phyloP scores from a whole-genome alignment of 1,140 invertebrate genomes.

The Trichogramma pretiosum region DNA sequence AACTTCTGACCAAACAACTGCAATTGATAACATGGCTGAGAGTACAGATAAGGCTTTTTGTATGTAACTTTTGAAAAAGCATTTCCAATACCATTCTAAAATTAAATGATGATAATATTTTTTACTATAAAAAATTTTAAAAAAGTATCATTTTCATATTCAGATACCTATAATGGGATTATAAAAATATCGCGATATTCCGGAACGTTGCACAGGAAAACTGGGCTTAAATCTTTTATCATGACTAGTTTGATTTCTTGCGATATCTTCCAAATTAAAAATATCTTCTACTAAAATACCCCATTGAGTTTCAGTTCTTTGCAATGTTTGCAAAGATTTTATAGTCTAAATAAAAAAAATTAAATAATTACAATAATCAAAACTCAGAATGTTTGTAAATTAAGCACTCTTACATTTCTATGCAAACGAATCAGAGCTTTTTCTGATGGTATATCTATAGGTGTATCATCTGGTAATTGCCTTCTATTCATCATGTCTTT shows the following conservation, averaged over 20 bases:
- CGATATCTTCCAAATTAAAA: conserved; percentile 79
- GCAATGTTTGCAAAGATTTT: conserved; percentile 77
- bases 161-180: conserved; percentile 58
- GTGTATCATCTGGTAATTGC: conserved; percentile 55
- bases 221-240: conserved; percentile 70
- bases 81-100: conserved; percentile 95
- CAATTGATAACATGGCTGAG: conserved; percentile 70
- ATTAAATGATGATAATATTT: conserved; percentile 19
- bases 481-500: conserved; percentile 61
- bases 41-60: conserved; percentile 65
- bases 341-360: conserved; percentile 57
- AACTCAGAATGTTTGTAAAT: neutral
- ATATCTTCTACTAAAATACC: conserved; percentile 71
- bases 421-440: conserved; percentile 76
- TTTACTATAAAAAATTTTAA: conserved; percentile 1
- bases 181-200: conserved; percentile 51
- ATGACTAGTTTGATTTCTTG: conserved; percentile 66
- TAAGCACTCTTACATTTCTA: conserved; percentile 48
- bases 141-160: neutral
- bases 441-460: conserved; percentile 64
- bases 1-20: conserved; percentile 97
- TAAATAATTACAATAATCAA: neutral
- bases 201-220: conserved; percentile 54
- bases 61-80: conserved; percentile 65
- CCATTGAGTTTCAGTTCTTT: conserved; percentile 90